A percentile compares a stretch with the other conserved stretches of the same genome.
phyloP scores from a whole-genome alignment of 2,888 invertebrate genomes.

The Aphidius colemani region DNA sequence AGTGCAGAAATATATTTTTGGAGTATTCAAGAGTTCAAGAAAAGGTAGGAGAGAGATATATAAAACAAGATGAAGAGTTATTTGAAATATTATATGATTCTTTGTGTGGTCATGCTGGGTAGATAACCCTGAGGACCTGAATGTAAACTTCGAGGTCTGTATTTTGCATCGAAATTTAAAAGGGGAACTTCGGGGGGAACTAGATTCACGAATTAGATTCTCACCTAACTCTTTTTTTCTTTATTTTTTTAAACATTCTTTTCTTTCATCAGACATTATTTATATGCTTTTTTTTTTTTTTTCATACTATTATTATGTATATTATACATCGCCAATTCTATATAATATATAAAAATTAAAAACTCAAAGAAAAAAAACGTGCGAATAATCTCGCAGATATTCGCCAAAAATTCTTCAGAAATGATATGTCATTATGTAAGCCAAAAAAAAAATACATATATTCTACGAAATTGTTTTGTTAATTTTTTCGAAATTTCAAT shows the following conservation, averaged over 20 bases:
- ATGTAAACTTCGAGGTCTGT: neutral
- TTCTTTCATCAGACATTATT: neutral
- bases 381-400: too few relatives aligned
- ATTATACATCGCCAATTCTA: neutral
- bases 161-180: constrained; percentile 19
- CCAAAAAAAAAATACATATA: too few relatives aligned
- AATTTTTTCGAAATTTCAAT: too few relatives aligned
- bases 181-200: constrained; percentile 23
- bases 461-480: too few relatives aligned
- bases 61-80: constrained; percentile 1
- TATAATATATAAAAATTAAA: too few relatives aligned
- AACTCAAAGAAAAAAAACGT: too few relatives aligned
- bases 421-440: too few relatives aligned
- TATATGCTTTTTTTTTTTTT: neutral
- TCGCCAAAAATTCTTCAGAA: too few relatives aligned
- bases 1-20: neutral
- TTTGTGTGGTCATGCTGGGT: constrained; percentile 18
- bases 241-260: constrained; percentile 13
- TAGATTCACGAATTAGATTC: constrained; percentile 38
- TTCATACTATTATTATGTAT: neutral
- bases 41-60: neutral
- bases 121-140: constrained; percentile 18
- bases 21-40: neutral
- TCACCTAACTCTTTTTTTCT: constrained; percentile 4
- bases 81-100: constrained; percentile 18